A percentile compares a stretch with the other conserved stretches of the same genome.
Conservation (phyloP, 2,888 invertebrate species). For the Apodemia mormo region DNA sequence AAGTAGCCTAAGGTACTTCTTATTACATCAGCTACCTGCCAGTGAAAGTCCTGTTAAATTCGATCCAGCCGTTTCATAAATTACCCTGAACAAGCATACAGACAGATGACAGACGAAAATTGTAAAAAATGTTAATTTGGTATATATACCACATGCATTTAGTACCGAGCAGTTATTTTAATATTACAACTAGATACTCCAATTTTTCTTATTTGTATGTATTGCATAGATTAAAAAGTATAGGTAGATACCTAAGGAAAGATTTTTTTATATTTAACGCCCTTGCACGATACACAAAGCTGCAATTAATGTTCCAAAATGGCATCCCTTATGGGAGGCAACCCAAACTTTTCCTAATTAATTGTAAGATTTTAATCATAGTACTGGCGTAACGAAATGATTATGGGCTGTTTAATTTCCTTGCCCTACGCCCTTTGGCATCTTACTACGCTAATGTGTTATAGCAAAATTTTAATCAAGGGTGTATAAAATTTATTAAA, state of each 20-base stretch:
- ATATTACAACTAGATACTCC: not conserved
- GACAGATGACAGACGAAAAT: not conserved
- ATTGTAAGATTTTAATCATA: constrained; percentile 78
- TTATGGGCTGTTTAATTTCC: constrained; percentile 78
- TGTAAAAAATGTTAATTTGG: not conserved
- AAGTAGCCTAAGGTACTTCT: too few species aligned
- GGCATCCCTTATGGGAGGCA: constrained; percentile 43
- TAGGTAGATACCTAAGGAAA: not conserved
- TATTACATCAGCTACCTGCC: too few species aligned
- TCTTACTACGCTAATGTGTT: constrained; percentile 70
- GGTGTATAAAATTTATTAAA: constrained; percentile 77
- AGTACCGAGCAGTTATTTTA: not conserved
- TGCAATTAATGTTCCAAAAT: constrained; percentile 50
- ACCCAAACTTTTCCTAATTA: constrained; percentile 73
- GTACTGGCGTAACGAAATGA: constrained; percentile 73
- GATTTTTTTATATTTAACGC: not conserved
- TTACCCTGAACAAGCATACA: too few species aligned
- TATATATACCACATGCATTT: too few species aligned
- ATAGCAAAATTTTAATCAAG: constrained; percentile 80
- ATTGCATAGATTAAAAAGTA: too few species aligned
- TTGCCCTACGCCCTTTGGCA: constrained; percentile 67
- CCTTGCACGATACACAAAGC: constrained; percentile 28
- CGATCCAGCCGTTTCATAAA: too few species aligned
- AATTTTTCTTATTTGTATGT: not conserved
- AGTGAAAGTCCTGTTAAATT: too few species aligned